Evolutionary conservation across 2,888 invertebrate genomes (phyloP), one percentile per base, ranked within the genome.

Genomic region (Nezara viridula): DNA sequence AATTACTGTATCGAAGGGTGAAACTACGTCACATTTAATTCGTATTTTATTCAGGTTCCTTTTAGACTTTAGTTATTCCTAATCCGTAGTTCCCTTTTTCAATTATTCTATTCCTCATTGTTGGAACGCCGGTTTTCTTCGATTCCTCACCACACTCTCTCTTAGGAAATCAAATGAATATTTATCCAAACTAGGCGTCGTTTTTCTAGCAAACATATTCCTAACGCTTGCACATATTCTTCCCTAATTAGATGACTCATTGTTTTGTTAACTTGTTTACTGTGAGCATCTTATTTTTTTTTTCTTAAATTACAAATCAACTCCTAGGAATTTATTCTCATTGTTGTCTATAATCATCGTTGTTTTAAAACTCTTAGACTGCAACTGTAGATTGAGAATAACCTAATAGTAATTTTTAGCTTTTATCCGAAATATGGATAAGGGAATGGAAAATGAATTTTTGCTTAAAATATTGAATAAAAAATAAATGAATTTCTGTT

Each of bases 51-150:
- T 73, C 66, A 73, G 21, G 21, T 9, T 14, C 9, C 37, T 21
- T 37, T 73, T 21, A 6, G 32, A 19, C 37, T 21, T 73, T 14
- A 37, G 37, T 73, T 73, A 37, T 73, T 73, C 66, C 66, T 73
- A 19, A 73, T 19, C 32, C 6, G 27, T 66, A 16, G 16, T 24
- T 37, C 37, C 6, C 19, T 21, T 37, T 14, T 19, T 19, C 37
- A 73, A 73, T 73, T 73, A 73, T 73, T 73, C 66, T 73, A 37
- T 73, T 73, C n/a, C 27, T 60, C 27, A 3, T 60, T 60, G 14
- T 60, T 60, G 5, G 2, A 16, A 14, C 27, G 16, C 16, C 19
- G 19, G 19, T 4, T 73, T 12, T 37, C 37, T 7, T 37, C 27
- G 32, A 37, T 37, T 73, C 37, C 37, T 73, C 32, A 73, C 66